Conservation (phyloP, 2,113 vertebrate species). For the Ictidomys tridecemlineatus region DNA sequence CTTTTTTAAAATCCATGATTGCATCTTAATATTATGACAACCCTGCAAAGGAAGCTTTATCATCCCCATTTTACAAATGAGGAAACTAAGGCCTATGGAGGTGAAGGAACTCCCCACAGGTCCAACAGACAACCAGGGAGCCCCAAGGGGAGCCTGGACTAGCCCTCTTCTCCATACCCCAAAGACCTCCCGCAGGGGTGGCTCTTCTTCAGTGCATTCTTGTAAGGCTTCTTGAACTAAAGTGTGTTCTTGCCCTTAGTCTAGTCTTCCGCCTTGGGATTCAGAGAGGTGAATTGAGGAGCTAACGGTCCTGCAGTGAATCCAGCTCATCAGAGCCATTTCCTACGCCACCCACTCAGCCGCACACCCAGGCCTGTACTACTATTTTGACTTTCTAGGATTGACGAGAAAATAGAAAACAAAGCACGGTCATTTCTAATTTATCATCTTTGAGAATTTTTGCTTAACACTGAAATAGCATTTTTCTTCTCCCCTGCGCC, state of each 20-base stretch:
- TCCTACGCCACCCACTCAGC: background rate
- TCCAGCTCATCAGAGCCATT: background rate
- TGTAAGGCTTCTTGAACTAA: background rate
- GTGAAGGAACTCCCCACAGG: background rate
- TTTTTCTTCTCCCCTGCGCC: slow-evolving; percentile 61
- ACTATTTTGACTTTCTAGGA: slow-evolving; percentile 34
- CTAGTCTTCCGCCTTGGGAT: background rate
- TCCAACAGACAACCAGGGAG: background rate
- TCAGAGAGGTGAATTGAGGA: background rate
- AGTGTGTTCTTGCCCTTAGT: background rate
- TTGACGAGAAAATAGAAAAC: slow-evolving; percentile 58
- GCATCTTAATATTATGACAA: background rate
- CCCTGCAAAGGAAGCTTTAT: background rate
- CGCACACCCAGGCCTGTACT: background rate
- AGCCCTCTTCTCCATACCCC: background rate
- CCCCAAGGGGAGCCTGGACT: background rate
- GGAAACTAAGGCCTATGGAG: slow-evolving; percentile 1
- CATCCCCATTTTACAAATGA: background rate
- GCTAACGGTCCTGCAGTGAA: background rate
- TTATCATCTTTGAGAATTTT: slow-evolving; percentile 70
- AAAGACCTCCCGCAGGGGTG: background rate
- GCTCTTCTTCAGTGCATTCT: background rate
- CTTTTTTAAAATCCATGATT: background rate
- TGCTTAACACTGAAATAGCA: slow-evolving; percentile 63
- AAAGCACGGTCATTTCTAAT: slow-evolving; percentile 79